phyloP scores from a whole-genome alignment of 2,797 vertebrate genomes.

The Cercopithecus hamlyni region DNA sequence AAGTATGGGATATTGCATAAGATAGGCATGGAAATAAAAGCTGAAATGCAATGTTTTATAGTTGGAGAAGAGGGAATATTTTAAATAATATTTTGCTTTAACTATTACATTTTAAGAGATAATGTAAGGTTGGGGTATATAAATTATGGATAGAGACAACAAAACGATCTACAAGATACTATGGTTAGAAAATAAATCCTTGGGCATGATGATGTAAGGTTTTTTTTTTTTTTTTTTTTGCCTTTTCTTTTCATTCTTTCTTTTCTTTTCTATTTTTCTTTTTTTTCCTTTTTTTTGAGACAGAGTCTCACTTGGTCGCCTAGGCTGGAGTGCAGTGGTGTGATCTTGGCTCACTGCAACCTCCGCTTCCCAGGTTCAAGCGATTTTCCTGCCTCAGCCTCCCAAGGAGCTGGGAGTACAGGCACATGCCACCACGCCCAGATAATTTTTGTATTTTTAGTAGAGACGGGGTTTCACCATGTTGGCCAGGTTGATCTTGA shows the following conservation, averaged over 20 bases:
- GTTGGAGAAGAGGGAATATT: neutral
- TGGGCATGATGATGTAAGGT: neutral
- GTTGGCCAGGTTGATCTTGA: neutral
- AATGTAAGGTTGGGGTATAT: slow-evolving; percentile 22
- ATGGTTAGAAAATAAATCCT: slow-evolving; percentile 19
- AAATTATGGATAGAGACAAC: neutral
- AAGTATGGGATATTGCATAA: slow-evolving; percentile 25
- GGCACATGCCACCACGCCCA: neutral
- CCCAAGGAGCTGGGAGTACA: neutral
- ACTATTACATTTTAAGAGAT: slow-evolving; percentile 50
- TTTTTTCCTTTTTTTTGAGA: neutral
- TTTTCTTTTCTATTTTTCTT: too few species aligned
- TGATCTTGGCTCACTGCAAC: neutral
- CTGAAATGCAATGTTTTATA: slow-evolving; percentile 41
- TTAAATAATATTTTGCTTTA: neutral
- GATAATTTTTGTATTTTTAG: neutral
- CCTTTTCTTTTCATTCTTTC: too few species aligned
- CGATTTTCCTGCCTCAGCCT: neutral
- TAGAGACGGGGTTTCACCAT: neutral
- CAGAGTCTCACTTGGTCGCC: neutral
- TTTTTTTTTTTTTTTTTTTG: too few species aligned
- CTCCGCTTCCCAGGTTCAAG: neutral
- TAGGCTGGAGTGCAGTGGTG: neutral
- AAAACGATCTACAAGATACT: slow-evolving; percentile 29
- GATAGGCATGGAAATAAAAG: slow-evolving; percentile 58